Base-by-base conservation (phyloP, 2,888 invertebrate genomes). In the Cecidostiba fungosa region DNA sequence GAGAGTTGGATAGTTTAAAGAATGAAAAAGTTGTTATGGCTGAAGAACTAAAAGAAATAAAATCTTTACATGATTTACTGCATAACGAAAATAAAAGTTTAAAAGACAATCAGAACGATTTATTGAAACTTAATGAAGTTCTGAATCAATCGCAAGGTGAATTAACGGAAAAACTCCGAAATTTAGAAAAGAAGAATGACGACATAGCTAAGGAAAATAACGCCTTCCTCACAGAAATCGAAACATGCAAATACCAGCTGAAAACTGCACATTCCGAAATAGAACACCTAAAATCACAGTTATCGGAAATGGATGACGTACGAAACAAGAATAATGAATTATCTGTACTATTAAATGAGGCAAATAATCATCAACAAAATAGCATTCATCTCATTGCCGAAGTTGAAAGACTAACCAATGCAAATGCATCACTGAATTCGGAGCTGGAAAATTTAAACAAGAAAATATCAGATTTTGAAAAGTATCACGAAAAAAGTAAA, bases 51-150 rank as follows among this genome's bases (percentile, higher is more conserved):
- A 66, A 84, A 66, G 78, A 84, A 76, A 39, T 80, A 23, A 84
- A 87, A 66, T 80, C 77, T 8, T 23, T 82, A 1, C 43, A 84
- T 62, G 50, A 69, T 32, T 69, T 74, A 62, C 79, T 88, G 32
- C 54, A 12, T 6, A 82, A 74, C 66, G 88, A 89, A 87, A 88
- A 87, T 77, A 88, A 87, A 80, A 80, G 69, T 29, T 77, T 89
- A 50, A 88, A 88, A 50, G 83, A 88, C n/a, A 85, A 85, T 26
- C 82, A 88, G 54, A 87, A 87, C 36, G 87, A 89, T 78, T 80
- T 88, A 66, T 73, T 85, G 12, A 88, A 80, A 76, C 32, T 74
- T 10, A 88, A 87, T 43, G 80, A 88, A 29, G 77, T 74, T 70
- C 77, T 85, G 3, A 84, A 54, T 0, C 86, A 88, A 47, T 62